Base-by-base conservation (phyloP, 1,140 invertebrate genomes). In the Littorina saxatilis region DNA sequence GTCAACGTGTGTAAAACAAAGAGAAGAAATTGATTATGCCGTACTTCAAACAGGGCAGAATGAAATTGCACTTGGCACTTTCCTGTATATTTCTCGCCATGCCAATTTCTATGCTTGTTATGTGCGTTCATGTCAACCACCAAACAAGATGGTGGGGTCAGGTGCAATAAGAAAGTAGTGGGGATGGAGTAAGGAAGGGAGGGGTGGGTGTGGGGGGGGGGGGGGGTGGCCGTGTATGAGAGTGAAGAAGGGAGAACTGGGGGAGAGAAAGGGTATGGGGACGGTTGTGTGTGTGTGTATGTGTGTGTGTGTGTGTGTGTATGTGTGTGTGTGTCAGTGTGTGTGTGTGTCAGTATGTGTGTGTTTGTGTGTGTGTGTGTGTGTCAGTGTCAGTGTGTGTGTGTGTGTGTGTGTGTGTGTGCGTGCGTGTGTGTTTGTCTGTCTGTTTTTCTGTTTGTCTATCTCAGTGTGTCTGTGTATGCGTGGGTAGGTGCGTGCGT, bases 271-370 rank as follows among this genome's bases (percentile, higher is more conserved):
- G 52, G 20, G 52, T 58, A n/a, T 20, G 5, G 3, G 52, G 23
- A 27, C 61, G 35, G 11, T 32, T 68, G 63, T 39, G 63, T 68
- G 63, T 39, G 63, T 68, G 35, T 32, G 63, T 68, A 35, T 32
- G 35, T 32, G 61, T 27, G 61, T 63, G 27, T 27, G 27, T 27
- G 27, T 63, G 61, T 27, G n/a, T 29, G 61, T 63, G 27, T 32
- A 4, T 27, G 61, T 27, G n/a, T 27, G 61, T 32, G 61, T 63
- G 61, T 32, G 61, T 63, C n/a, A 4, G 61, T 47, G 39, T 23
- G 70, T n/a, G 39, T 5, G 70, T 43, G 70, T n/a, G n/a, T 13
- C 7, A n/a, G 32, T 74, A 43, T 23, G 43, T 52, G 72, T 32
- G 72, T 74, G 43, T 29, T 23, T 47, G 72, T 32, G 43, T 47